A percentile compares a stretch with the other conserved stretches of the same genome.
Conservation (phyloP, 2,797 vertebrate genomes). For the Alcedo quadribrachys region DNA sequence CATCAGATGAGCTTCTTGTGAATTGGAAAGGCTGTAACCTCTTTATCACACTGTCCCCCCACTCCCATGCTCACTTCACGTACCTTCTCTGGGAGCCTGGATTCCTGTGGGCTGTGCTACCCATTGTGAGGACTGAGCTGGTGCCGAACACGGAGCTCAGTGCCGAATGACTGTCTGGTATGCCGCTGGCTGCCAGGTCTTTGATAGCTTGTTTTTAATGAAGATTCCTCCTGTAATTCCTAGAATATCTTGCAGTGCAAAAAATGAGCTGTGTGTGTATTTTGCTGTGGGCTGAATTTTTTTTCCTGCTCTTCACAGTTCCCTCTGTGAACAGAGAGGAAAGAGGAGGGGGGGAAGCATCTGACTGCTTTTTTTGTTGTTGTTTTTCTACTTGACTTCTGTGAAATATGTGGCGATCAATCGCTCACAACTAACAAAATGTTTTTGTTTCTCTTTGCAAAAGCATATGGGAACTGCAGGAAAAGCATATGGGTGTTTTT, state of each 20-base stretch:
- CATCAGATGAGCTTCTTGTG: background rate
- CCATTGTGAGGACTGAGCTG: background rate
- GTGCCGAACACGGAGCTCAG: accelerated
- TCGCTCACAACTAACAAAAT: slow-evolving; percentile 78
- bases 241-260: slow-evolving; percentile 50
- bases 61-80: background rate
- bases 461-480: slow-evolving; percentile 81
- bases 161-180: slow-evolving; percentile 39
- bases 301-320: slow-evolving; percentile 61
- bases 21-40: background rate
- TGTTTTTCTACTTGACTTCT: slow-evolving; percentile 73
- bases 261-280: slow-evolving; percentile 48
- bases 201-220: slow-evolving; percentile 69
- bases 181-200: slow-evolving; percentile 51
- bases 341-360: background rate
- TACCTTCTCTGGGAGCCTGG: background rate
- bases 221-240: slow-evolving; percentile 67
- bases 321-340: slow-evolving; percentile 58
- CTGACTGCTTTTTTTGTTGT: slow-evolving; percentile 54
- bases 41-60: background rate
- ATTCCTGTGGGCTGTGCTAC: background rate
- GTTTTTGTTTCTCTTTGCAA: slow-evolving; percentile 78
- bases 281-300: slow-evolving; percentile 66
- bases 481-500: slow-evolving; percentile 82
- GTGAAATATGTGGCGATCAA: slow-evolving; percentile 78